These are phyloP conservation scores for Phortica magna DNA, from an alignment of 2,888 invertebrate species.

Conservation along the genomic window DNA sequence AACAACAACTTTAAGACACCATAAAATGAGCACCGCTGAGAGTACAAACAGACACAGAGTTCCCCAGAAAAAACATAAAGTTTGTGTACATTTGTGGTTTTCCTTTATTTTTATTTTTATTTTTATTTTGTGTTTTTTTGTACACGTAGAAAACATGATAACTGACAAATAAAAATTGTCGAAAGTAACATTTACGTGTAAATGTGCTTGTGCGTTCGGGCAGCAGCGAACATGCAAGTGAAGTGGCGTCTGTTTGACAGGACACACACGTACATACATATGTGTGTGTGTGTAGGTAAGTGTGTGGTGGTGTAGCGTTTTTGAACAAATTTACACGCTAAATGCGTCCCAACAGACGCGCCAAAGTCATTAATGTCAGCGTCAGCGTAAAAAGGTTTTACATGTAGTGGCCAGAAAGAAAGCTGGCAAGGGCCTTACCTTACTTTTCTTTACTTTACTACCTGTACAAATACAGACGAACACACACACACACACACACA, in stretches of 20 bases:
- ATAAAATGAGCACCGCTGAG: too few species aligned
- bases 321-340: constrained; percentile 65
- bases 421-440: constrained; percentile 36
- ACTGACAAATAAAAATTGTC: constrained; percentile 5
- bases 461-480: constrained; percentile 35
- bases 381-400: constrained; percentile 62
- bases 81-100: not conserved
- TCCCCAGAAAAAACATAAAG: too few species aligned
- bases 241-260: constrained; percentile 22
- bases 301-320: not conserved
- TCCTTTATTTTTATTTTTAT: not conserved
- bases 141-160: constrained; percentile 12
- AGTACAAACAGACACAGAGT: too few species aligned
- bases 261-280: constrained; percentile 44
- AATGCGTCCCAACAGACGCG: constrained; percentile 67
- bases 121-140: not conserved
- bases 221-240: not conserved
- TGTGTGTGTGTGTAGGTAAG: constrained; percentile 27
- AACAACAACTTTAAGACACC: too few species aligned
- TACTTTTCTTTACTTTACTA: constrained; percentile 53
- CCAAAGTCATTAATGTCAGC: constrained; percentile 67
- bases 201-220: not conserved
- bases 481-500: not conserved
- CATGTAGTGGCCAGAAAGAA: constrained; percentile 49
- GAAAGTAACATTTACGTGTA: constrained; percentile 9